phyloP scores from a whole-genome alignment of 2,113 vertebrate genomes.

The Solea solea region DNA sequence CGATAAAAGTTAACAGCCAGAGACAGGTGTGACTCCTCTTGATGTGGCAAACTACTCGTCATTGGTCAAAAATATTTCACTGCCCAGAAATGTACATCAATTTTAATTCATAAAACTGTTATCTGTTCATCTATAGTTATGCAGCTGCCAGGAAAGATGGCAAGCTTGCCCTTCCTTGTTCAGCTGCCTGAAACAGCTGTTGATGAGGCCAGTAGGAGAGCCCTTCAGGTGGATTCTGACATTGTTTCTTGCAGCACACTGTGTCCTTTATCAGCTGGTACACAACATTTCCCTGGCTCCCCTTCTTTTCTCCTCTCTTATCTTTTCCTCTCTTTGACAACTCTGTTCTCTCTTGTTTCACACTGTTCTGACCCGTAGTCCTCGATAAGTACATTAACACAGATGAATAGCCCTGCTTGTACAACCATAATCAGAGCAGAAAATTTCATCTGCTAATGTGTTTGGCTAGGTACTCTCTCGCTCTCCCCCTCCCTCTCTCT shows the following conservation, averaged over 20 bases:
- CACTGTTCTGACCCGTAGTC: conserved; percentile 51
- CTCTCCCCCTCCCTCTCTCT: too few relatives aligned
- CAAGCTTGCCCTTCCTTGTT: conserved; percentile 75
- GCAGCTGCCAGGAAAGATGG: conserved; percentile 60
- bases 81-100: not conserved
- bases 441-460: conserved; percentile 68
- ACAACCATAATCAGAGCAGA: conserved; percentile 58
- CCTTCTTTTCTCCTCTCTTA: not conserved
- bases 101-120: not conserved
- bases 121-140: conserved; percentile 62
- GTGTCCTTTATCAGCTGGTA: conserved; percentile 10
- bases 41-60: conserved; percentile 5
- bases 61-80: not conserved
- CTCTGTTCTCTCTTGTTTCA: conserved; percentile 51
- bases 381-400: conserved; percentile 60
- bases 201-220: conserved; percentile 83
- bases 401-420: conserved; percentile 58
- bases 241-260: conserved; percentile 20
- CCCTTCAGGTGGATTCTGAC: conserved; percentile 79
- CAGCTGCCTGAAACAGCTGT: conserved; percentile 81
- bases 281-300: conserved; percentile 10
- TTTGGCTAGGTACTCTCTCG: conserved; percentile 54
- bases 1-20: conserved; percentile 16
- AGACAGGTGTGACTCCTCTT: conserved; percentile 33
- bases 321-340: conserved; percentile 34